Evolutionary conservation across 2,797 vertebrate species (phyloP).

Genomic region (Chiroxiphia lanceolata): DNA sequence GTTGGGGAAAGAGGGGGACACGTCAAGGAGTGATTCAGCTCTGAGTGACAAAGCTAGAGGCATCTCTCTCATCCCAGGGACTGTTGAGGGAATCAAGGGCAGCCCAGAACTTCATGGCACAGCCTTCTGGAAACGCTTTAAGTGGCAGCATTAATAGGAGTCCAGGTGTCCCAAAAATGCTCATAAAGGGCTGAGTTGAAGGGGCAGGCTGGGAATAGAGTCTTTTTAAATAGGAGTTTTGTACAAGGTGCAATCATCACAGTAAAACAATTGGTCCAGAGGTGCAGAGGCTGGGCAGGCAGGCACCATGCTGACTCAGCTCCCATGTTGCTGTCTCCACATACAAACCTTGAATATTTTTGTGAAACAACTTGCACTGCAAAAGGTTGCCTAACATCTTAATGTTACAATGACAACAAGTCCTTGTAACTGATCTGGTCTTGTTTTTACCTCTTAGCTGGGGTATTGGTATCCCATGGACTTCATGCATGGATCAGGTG

Average conservation of each 20-base stretch:
- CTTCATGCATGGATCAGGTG: not conserved
- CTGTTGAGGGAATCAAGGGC: not conserved
- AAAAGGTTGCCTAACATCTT: not conserved
- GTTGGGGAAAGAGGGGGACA: not conserved
- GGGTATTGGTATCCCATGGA: not conserved
- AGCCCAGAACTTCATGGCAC: not conserved
- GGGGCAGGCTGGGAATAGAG: not conserved
- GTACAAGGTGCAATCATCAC: not conserved
- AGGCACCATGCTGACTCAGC: not conserved
- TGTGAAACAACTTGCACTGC: not conserved
- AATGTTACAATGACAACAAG: too few species aligned
- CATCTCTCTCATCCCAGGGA: not conserved
- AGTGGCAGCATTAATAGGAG: not conserved
- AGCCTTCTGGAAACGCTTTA: not conserved
- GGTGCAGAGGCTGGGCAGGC: not conserved
- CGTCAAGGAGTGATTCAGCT: not conserved
- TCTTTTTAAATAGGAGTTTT: not conserved
- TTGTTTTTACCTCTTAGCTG: not conserved
- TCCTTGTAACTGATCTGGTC: not conserved
- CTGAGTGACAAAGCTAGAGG: not conserved
- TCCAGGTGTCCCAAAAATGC: not conserved
- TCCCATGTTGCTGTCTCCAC: rapidly evolving
- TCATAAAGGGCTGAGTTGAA: not conserved
- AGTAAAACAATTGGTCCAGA: rapidly evolving
- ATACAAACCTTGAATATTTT: not conserved